Base-by-base conservation (phyloP, 2,797 vertebrate genomes). In the Myioborus miniatus region DNA sequence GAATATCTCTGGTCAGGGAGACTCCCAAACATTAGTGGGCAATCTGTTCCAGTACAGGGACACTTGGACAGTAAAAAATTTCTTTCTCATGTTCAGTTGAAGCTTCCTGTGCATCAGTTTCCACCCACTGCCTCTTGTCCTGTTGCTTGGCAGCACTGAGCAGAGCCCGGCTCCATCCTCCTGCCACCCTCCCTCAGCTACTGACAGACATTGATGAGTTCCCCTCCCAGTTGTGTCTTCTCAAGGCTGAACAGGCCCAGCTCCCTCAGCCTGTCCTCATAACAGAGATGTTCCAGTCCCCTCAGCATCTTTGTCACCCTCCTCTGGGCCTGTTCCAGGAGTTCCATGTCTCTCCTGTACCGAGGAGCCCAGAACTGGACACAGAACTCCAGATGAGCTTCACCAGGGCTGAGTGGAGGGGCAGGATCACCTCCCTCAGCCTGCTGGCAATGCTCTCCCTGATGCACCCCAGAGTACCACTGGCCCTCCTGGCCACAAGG, bases 111-210 rank as follows among this genome's bases (percentile, higher is more conserved):
- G 18, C 22, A 36, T 53, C 39, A 23, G 3, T 41, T 75, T 75
- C 47, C 1, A 0, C 26, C 12, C 13, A 11, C 1, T 36, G 6
- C 2, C 34, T 36, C 34, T 60, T 53, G 15, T 19, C 12, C 34
- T 15, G 0, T 23, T 67, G 17, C 0, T 52, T 4, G 3, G 15
- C n/a, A 9, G 1, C 37, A 10, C 17, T 2, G 30, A 59, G 59
- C 11, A 52, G 44, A 58, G 59, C 68, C 29, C 46, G 46, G 21
- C 18, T 60, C 46, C 47, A 20, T 53, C 12, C 30, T 68, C 30
- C 44, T 60, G 47, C 0, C 68, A 46, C 14, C 4, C 22, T 67
- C 24, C 39, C n/a, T n/a, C n/a, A n/a, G n/a, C n/a, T 2, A 9
- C 39, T 52, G 8, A 26, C 4, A 47, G 34, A 41, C 30, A 39